Conservation (phyloP, 1,140 invertebrate genomes). For the Bombus ignitus region DNA sequence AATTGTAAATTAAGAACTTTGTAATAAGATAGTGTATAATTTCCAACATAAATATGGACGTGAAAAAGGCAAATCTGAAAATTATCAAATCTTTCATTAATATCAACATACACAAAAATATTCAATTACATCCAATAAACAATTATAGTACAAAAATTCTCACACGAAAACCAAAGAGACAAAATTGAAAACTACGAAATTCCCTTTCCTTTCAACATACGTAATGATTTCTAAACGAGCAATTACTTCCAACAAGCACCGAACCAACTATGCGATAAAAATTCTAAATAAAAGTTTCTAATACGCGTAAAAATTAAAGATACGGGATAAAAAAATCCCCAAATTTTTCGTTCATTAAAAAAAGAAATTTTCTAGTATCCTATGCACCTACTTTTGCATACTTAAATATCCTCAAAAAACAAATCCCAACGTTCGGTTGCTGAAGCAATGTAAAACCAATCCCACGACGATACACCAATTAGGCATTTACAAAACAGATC, state of each 20-base stretch:
- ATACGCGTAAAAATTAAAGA: neutral
- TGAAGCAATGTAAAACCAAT: neutral
- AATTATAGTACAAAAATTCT: no score
- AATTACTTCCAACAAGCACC: no score
- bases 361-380: no score
- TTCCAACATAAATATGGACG: neutral
- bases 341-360: no score
- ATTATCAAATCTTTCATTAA: no score
- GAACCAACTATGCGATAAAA: neutral
- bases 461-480: neutral
- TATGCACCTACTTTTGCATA: no score
- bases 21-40: neutral
- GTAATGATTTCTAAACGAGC: neutral
- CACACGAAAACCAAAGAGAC: neutral
- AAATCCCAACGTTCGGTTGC: no score
- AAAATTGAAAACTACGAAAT: neutral
- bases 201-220: neutral
- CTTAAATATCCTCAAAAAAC: no score
- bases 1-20: neutral
- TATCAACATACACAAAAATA: no score
- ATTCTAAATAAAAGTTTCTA: neutral
- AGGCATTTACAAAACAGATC: neutral
- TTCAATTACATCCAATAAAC: no score
- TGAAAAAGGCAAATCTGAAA: no score
- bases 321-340: neutral